Conservation (phyloP, 2,113 vertebrate species). For the Callospermophilus lateralis region DNA sequence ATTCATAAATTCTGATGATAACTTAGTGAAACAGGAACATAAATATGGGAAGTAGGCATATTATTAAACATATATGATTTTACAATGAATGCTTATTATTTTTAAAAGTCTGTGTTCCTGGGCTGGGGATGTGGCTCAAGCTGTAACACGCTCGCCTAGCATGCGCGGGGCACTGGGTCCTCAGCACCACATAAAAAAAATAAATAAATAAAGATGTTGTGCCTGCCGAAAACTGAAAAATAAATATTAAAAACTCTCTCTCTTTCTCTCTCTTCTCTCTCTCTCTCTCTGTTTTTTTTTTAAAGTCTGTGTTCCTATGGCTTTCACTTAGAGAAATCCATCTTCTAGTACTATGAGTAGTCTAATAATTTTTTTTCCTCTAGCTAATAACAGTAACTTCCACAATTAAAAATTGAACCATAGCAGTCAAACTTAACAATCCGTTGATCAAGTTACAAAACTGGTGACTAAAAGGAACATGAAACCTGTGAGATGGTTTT, state of each 20-base stretch:
- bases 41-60: conserved; percentile 74
- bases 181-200: no score
- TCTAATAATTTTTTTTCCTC: conserved; percentile 51
- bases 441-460: neutral
- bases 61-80: conserved; percentile 75
- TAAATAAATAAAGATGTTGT: no score
- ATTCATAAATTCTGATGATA: conserved; percentile 71
- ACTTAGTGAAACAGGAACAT: conserved; percentile 73
- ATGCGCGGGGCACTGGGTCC: no score
- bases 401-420: neutral
- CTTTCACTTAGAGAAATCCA: conserved; percentile 70
- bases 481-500: neutral
- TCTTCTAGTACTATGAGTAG: conserved; percentile 46
- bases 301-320: conserved; percentile 56
- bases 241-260: no score
- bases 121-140: no score
- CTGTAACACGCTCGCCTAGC: no score
- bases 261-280: no score
- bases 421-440: neutral
- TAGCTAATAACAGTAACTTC: conserved; percentile 67
- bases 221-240: no score
- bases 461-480: neutral
- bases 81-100: conserved; percentile 74
- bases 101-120: conserved; percentile 69
- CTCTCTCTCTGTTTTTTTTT: no score